A percentile compares a stretch with the other conserved stretches of the same genome.
These are phyloP conservation scores for Delia radicum DNA, from an alignment of 1,140 invertebrate genomes.

Conservation along the genomic window DNA sequence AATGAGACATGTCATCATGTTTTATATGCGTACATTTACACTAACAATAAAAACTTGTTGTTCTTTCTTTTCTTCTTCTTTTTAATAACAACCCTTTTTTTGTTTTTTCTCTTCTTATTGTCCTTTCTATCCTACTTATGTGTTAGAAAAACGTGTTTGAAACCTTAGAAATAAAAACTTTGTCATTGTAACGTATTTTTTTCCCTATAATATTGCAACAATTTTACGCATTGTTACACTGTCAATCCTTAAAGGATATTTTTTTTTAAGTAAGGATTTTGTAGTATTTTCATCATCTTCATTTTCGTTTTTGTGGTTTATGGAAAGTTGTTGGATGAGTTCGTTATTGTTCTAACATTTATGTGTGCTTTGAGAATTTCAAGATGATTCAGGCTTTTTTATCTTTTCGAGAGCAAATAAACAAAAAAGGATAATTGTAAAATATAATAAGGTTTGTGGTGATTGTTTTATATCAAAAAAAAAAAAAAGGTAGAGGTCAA, in stretches of 20 bases:
- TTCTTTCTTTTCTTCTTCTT: neutral
- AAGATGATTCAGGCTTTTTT: too few relatives aligned
- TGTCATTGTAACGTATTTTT: neutral
- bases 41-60: neutral
- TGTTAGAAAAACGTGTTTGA: neutral
- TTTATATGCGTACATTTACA: neutral
- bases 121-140: neutral
- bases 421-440: too few relatives aligned
- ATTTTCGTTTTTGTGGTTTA: neutral
- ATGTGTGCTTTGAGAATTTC: neutral
- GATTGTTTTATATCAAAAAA: too few relatives aligned
- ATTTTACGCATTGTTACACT: neutral
- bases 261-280: neutral
- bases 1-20: neutral
- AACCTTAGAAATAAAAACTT: neutral
- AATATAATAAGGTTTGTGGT: too few relatives aligned
- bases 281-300: neutral
- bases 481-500: too few relatives aligned
- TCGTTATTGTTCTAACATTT: neutral
- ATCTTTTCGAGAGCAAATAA: neutral
- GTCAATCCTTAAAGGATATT: neutral
- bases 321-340: neutral
- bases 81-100: neutral
- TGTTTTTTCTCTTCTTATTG: neutral
- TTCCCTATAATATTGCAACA: neutral